phyloP scores from a whole-genome alignment of 2,113 vertebrate genomes.

The Ophiodon elongatus region DNA sequence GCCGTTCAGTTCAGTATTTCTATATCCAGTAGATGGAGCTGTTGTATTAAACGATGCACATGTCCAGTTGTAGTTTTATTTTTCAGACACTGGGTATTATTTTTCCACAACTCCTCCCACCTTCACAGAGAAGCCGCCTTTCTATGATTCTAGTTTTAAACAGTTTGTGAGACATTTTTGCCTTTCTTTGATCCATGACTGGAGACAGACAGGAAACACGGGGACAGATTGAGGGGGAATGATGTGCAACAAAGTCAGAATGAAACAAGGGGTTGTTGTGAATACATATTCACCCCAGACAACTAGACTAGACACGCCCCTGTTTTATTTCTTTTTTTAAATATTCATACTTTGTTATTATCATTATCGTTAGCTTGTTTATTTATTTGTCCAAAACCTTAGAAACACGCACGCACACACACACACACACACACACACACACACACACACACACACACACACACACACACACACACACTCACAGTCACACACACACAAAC shows the following conservation, averaged over 20 bases:
- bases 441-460: too few relatives aligned
- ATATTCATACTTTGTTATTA: neutral
- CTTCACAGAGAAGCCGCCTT: neutral
- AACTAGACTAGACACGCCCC: neutral
- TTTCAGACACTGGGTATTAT: neutral
- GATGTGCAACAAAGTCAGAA: neutral
- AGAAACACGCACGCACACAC: too few relatives aligned
- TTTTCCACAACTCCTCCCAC: neutral
- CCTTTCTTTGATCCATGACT: neutral
- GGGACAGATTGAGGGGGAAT: neutral
- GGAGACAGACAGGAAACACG: neutral
- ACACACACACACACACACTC: too few relatives aligned
- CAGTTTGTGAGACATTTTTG: neutral
- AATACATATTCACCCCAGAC: neutral
- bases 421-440: too few relatives aligned
- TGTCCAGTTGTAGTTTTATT: neutral
- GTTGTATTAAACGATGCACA: slow-evolving; percentile 3
- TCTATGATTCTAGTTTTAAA: neutral
- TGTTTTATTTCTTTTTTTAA: neutral
- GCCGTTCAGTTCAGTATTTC: neutral
- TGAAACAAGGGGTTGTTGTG: neutral
- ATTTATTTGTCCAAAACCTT: too few relatives aligned
- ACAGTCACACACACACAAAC: too few relatives aligned
- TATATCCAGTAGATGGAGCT: slow-evolving; percentile 22
- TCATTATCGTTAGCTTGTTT: too few relatives aligned